Conservation (phyloP, 2,888 invertebrate species). For the Melanostoma mellinum region DNA sequence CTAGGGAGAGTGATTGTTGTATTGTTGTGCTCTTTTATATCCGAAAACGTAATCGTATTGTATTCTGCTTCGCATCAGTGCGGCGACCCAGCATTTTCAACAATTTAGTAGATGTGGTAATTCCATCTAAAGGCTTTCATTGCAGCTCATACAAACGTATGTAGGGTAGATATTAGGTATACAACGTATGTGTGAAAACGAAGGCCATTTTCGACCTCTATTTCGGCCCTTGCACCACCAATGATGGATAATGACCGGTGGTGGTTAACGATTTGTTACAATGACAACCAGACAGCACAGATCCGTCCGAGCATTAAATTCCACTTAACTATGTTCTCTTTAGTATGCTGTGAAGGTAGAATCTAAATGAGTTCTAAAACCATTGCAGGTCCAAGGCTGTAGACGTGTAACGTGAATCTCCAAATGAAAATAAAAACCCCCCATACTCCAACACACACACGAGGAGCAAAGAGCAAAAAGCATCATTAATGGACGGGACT, state of each 20-base stretch:
- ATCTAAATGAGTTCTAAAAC: conserved; percentile 50
- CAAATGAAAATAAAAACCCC: conserved; percentile 12
- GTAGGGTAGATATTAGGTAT: too few species aligned
- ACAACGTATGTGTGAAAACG: not conserved
- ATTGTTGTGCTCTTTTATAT: not conserved
- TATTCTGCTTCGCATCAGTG: conserved; percentile 23
- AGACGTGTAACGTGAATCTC: conserved; percentile 23
- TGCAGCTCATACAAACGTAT: conserved; percentile 2
- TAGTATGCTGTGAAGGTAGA: conserved; percentile 45
- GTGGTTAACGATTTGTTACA: conserved; percentile 55
- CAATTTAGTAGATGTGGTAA: conserved; percentile 32
- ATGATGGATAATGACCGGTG: conserved; percentile 57
- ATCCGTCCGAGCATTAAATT: conserved; percentile 35
- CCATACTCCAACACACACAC: not conserved
- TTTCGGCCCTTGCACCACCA: conserved; percentile 4
- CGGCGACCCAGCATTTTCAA: conserved; percentile 11
- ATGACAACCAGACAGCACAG: conserved; percentile 47
- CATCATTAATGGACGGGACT: conserved; percentile 12
- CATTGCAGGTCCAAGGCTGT: conserved; percentile 20
- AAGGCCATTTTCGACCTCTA: conserved; percentile 24
- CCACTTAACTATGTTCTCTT: conserved; percentile 46
- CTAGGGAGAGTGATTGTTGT: not conserved
- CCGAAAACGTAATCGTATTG: conserved; percentile 10
- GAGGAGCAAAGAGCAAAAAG: not conserved
- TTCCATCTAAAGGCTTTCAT: conserved; percentile 33